These are phyloP conservation scores for Tamandua tetradactyla DNA, from an alignment of 2,797 vertebrate genomes.

Conservation along the genomic window DNA sequence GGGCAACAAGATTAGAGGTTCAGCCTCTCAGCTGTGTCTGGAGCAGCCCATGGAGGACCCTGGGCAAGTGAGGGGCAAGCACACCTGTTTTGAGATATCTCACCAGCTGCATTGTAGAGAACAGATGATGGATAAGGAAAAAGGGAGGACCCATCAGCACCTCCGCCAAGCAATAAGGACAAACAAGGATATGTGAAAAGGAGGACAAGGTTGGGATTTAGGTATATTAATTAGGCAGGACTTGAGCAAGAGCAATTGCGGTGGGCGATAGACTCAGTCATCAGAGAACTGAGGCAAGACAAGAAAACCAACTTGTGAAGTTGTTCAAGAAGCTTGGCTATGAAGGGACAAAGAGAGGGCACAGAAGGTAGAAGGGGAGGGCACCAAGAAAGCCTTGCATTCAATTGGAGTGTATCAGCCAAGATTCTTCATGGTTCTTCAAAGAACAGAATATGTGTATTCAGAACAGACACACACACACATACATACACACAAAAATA, in stretches of 20 bases:
- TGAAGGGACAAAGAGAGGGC: background rate
- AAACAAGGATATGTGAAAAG: background rate
- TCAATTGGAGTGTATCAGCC: background rate
- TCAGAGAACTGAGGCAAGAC: background rate
- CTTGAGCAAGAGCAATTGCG: background rate
- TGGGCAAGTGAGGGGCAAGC: background rate
- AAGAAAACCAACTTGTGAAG: fast-evolving
- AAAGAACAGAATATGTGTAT: too few species aligned
- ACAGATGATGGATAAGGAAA: background rate
- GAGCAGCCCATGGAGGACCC: fast-evolving
- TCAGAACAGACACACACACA: too few species aligned
- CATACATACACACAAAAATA: too few species aligned
- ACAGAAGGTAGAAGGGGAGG: background rate
- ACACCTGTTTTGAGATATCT: background rate
- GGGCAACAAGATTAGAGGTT: background rate
- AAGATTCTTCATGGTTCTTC: too few species aligned
- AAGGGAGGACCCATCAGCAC: background rate
- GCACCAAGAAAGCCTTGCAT: background rate
- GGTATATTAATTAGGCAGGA: background rate
- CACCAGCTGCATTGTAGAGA: background rate
- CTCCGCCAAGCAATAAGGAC: too few species aligned
- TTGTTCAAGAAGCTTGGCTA: background rate
- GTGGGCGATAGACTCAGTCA: too few species aligned
- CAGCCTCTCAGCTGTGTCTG: fast-evolving
- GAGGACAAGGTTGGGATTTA: background rate